phyloP scores from a whole-genome alignment of 2,888 invertebrate genomes.

The Philereme vetulata region DNA sequence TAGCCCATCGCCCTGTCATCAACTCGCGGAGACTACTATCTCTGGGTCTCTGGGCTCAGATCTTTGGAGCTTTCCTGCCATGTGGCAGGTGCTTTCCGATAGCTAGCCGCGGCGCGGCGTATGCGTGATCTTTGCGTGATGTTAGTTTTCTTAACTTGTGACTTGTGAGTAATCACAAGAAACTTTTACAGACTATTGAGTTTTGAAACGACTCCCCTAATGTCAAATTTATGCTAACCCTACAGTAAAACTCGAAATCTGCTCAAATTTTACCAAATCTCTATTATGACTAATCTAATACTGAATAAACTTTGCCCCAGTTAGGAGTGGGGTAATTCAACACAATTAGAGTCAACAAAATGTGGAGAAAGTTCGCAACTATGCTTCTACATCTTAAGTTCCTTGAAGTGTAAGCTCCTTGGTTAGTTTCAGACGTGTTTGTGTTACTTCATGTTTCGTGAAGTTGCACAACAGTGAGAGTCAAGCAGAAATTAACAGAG shows the following conservation, averaged over 20 bases:
- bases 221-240: too few species aligned
- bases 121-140: too few species aligned
- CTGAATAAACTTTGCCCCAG: slow-evolving; percentile 17
- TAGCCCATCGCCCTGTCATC: too few species aligned
- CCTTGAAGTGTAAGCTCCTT: slow-evolving; percentile 30
- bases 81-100: too few species aligned
- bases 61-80: too few species aligned
- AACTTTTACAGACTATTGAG: too few species aligned
- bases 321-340: slow-evolving; percentile 23
- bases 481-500: slow-evolving; percentile 5
- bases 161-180: too few species aligned
- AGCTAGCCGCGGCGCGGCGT: too few species aligned
- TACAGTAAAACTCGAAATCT: background rate
- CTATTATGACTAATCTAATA: slow-evolving; percentile 6
- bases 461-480: slow-evolving; percentile 19
- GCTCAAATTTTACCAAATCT: background rate
- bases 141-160: too few species aligned
- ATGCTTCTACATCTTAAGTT: slow-evolving; percentile 33
- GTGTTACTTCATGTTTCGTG: slow-evolving; percentile 7
- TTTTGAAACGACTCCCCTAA: too few species aligned
- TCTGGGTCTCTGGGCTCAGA: too few species aligned
- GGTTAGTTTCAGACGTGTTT: slow-evolving; percentile 32
- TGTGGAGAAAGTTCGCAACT: slow-evolving; percentile 23
- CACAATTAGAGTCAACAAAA: slow-evolving; percentile 31
- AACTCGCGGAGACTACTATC: too few species aligned